phyloP scores from a whole-genome alignment of 2,888 invertebrate genomes.

The Metellina segmentata region DNA sequence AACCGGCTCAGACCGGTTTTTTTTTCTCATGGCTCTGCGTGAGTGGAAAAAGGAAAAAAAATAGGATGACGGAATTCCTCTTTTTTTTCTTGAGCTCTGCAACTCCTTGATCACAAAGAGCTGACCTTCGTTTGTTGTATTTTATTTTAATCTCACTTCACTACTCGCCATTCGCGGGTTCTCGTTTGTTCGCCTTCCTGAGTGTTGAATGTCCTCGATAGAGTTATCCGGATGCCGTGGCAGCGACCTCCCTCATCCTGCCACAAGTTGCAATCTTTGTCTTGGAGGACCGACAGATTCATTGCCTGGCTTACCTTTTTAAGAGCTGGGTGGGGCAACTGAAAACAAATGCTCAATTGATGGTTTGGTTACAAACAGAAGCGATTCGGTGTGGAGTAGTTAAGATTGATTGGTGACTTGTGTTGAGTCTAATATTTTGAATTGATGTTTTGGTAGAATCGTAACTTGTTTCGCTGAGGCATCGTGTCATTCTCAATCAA shows the following conservation, averaged over 20 bases:
- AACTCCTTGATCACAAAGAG: constrained; percentile 57
- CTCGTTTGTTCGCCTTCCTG: not conserved
- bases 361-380: too few relatives aligned
- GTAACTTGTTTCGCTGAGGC: too few relatives aligned
- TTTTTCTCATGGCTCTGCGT: constrained; percentile 34
- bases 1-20: constrained; percentile 62
- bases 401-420: too few relatives aligned
- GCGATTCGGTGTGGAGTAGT: too few relatives aligned
- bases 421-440: too few relatives aligned
- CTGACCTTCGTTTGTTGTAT: constrained; percentile 58
- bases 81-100: constrained; percentile 13
- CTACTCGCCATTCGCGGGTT: constrained; percentile 6
- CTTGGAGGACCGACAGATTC: not conserved
- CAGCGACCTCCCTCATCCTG: constrained; percentile 39
- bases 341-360: too few relatives aligned
- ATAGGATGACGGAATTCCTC: constrained; percentile 22
- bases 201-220: constrained; percentile 53
- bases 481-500: too few relatives aligned
- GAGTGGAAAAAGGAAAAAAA: constrained; percentile 23
- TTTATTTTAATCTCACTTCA: constrained; percentile 5
- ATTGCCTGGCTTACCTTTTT: not conserved
- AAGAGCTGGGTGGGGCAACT: too few relatives aligned
- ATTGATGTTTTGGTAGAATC: too few relatives aligned
- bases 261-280: not conserved
- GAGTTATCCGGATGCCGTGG: constrained; percentile 37